phyloP scores from a whole-genome alignment of 1,140 invertebrate species.

The Heliothis virescens region DNA sequence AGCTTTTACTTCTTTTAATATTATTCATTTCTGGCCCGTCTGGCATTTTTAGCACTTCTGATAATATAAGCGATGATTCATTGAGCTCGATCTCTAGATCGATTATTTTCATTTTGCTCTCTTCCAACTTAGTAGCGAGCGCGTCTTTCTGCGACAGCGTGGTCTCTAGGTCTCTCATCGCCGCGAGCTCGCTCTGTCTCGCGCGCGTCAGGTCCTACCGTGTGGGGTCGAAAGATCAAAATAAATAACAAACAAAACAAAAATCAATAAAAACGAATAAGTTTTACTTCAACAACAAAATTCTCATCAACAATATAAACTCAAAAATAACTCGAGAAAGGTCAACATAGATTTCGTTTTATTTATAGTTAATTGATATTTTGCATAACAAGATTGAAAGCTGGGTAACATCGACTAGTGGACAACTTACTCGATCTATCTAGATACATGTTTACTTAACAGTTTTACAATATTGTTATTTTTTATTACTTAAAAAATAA shows the following conservation, averaged over 20 bases:
- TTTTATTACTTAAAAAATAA: conserved; percentile 83
- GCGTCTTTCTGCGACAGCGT: conserved; percentile 73
- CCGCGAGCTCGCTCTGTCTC: conserved; percentile 74
- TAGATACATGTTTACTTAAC: conserved; percentile 84
- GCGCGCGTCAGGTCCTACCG: conserved; percentile 76
- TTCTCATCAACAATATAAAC: conserved; percentile 76
- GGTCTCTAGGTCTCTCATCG: conserved; percentile 71
- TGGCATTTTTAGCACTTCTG: conserved; percentile 80
- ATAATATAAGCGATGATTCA: conserved; percentile 80
- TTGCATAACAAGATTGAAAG: conserved; percentile 83
- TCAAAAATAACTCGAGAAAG: conserved; percentile 79
- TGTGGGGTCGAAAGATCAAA: conserved; percentile 71
- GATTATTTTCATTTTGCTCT: conserved; percentile 78
- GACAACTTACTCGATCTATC: conserved; percentile 81
- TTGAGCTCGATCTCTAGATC: conserved; percentile 84
- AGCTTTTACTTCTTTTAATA: conserved; percentile 80
- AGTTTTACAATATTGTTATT: conserved; percentile 81
- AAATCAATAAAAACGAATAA: conserved; percentile 62
- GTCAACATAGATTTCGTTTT: conserved; percentile 76
- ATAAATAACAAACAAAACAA: conserved; percentile 72
- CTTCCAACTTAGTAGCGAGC: conserved; percentile 77
- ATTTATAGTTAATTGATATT: conserved; percentile 77
- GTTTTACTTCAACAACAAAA: conserved; percentile 78
- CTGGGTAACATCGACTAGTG: conserved; percentile 82
- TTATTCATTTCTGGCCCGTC: conserved; percentile 72